Conservation (phyloP, 2,797 vertebrate species). For the Hypotaenidia philippensis region DNA sequence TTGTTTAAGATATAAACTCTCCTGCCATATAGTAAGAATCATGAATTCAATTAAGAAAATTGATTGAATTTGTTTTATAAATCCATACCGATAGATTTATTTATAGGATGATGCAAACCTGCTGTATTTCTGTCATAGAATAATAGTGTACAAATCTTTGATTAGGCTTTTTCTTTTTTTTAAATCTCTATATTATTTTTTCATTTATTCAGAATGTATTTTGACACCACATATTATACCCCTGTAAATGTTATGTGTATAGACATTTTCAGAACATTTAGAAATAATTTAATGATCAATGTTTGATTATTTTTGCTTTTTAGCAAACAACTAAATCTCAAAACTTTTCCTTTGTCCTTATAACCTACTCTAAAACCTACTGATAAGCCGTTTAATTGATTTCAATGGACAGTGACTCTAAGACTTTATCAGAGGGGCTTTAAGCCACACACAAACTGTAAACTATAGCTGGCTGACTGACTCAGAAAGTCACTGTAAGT, state of each 20-base stretch:
- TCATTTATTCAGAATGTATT: not conserved
- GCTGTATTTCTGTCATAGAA: not conserved
- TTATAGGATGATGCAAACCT: not conserved
- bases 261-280: not conserved
- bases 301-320: slow-evolving; percentile 10
- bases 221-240: not conserved
- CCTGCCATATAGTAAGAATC: not conserved
- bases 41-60: slow-evolving; percentile 2
- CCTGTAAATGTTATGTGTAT: not conserved
- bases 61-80: slow-evolving; percentile 21
- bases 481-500: not conserved
- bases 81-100: not conserved
- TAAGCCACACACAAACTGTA: not conserved
- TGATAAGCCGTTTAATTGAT: not conserved
- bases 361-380: not conserved
- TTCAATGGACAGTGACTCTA: not conserved
- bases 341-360: not conserved
- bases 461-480: not conserved
- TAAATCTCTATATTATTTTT: not conserved
- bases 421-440: not conserved
- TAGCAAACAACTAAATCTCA: not conserved
- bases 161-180: not conserved
- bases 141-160: not conserved
- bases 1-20: not conserved
- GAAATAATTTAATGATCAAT: not conserved